These are phyloP conservation scores for Chitala chitala DNA, from an alignment of 2,113 vertebrate species.

Conservation along the genomic window DNA sequence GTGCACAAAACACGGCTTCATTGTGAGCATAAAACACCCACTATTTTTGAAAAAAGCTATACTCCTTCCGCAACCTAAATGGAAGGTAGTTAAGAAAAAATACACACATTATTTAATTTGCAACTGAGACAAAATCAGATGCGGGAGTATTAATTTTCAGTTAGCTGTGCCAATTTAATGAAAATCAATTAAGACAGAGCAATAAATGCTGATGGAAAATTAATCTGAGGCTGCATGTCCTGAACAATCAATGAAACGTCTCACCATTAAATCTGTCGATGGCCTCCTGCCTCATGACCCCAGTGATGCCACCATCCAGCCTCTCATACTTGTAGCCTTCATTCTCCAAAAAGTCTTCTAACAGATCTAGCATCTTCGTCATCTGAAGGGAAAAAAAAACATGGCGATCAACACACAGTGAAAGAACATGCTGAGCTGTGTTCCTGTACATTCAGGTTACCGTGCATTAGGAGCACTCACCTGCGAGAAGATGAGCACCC, in stretches of 20 bases:
- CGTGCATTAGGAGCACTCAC: conserved; percentile 46
- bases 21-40: too few relatives aligned
- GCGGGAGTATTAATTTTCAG: too few relatives aligned
- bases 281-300: conserved; percentile 92
- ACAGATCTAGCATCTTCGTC: conserved; percentile 95
- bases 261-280: conserved; percentile 96
- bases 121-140: too few relatives aligned
- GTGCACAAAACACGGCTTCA: too few relatives aligned
- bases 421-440: neutral
- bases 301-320: conserved; percentile 93
- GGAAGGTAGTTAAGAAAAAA: too few relatives aligned
- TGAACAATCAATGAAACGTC: neutral
- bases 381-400: conserved; percentile 56
- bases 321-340: conserved; percentile 96
- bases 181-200: too few relatives aligned
- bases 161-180: too few relatives aligned
- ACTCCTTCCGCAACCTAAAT: too few relatives aligned
- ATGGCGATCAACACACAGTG: too few relatives aligned
- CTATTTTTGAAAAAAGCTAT: too few relatives aligned
- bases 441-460: neutral
- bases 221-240: neutral
- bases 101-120: too few relatives aligned
- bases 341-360: conserved; percentile 92
- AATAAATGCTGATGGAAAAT: too few relatives aligned
- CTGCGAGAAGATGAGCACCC: conserved; percentile 96